Evolutionary conservation across 2,113 vertebrate genomes (phyloP), one percentile per base, ranked within the genome.

Genomic region (Charadrius vociferus): DNA sequence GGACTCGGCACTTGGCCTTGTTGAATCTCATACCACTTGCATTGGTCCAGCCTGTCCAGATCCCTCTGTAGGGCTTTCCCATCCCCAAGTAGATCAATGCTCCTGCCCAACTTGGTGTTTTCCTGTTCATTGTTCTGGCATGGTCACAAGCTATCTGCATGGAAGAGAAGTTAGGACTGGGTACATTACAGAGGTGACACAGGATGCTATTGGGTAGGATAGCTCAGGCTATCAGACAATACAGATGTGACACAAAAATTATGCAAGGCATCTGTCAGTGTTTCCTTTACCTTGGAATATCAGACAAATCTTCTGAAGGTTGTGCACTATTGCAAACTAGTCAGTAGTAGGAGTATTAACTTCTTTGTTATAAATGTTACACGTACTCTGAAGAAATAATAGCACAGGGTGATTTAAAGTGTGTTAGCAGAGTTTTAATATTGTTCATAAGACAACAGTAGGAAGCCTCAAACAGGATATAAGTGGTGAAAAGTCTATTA

Each of bases 151-250:
- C 19, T 41, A 14, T 16, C 32, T 81, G 18, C 14, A 18, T 6
- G 13, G 24, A 72, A 50, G 19, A 27, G 5, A 14, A 12, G 6
- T 30, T 3, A 10, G 29, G 32, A 11, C 0, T 79, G 36, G 55
- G 14, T 30, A 11, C 9, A 14, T 32, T 23, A 27, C 17, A 43
- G 6, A 5, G 24, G 37, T 70, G 49, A 12, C 22, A 39, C 32
- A 73, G 18, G 53, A 5, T 52, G 29, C 24, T 78, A 22, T 14
- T 36, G 20, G 22, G 12, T 41, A 56, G 41, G 7, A 7, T 14
- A 52, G 18, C 15, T 50, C 27, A 49, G 59, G 7, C 32, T 43
- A 2, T 52, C 39, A 63, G 23, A 26, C 16, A 56, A 45, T 2
- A 30, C 1, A 4, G 11, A 16, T 27, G 18, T 2, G 15, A 16